Evolutionary conservation across 2,888 invertebrate species (phyloP).

Genomic region (Synanthedon tipuliformis): DNA sequence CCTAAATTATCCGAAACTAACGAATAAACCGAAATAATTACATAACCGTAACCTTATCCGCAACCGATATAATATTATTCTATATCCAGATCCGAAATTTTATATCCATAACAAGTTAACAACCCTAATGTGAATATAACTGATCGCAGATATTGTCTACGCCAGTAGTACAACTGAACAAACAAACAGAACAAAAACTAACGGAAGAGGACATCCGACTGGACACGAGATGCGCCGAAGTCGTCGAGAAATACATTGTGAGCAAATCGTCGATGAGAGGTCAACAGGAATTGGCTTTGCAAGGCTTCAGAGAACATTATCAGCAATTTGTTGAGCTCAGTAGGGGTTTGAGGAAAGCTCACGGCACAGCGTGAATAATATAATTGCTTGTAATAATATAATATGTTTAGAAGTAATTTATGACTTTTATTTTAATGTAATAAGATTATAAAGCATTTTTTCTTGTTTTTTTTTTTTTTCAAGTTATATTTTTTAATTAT

Average conservation of each 20-base stretch:
- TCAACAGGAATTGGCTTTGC: constrained; percentile 77
- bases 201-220: constrained; percentile 64
- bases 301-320: constrained; percentile 76
- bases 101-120: no score
- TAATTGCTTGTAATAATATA: neutral
- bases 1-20: no score
- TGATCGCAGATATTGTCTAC: constrained; percentile 45
- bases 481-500: no score
- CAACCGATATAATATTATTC: no score
- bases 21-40: no score
- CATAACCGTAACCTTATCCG: no score
- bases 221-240: constrained; percentile 67
- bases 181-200: constrained; percentile 59
- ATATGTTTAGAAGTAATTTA: neutral
- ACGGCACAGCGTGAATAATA: constrained; percentile 58
- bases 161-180: constrained; percentile 43
- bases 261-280: constrained; percentile 74
- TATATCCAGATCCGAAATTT: no score
- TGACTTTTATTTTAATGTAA: neutral
- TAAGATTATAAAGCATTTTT: no score
- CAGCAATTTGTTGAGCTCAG: constrained; percentile 70
- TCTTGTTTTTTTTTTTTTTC: no score
- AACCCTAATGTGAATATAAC: no score
- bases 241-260: constrained; percentile 73
- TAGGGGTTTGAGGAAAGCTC: constrained; percentile 75